Evolutionary conservation across 2,888 invertebrate genomes (phyloP).

Genomic region (Chrysina gloriosa): DNA sequence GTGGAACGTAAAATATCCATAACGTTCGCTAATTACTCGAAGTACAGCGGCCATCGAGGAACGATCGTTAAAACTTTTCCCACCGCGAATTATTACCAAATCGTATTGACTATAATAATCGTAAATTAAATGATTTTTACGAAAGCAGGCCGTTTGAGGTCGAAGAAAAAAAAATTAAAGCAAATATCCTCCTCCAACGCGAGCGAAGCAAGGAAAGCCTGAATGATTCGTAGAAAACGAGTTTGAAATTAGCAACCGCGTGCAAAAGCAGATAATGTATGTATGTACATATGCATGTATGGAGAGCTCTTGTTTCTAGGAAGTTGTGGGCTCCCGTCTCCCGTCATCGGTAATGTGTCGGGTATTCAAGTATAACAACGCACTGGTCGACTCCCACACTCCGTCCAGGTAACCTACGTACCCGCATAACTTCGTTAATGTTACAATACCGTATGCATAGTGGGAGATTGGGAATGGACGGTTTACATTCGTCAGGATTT

Average conservation of each 20-base stretch:
- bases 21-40: no score
- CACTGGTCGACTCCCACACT: neutral
- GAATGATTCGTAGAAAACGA: neutral
- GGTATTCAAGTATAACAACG: conserved; percentile 1
- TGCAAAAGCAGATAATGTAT: neutral
- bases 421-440: conserved; percentile 21
- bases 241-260: neutral
- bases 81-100: no score
- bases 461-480: neutral
- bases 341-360: conserved; percentile 3
- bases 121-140: neutral
- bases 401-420: conserved; percentile 31
- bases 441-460: neutral
- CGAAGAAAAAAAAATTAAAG: neutral
- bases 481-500: neutral
- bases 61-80: no score
- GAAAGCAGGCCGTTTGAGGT: no score
- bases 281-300: no score
- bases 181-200: no score
- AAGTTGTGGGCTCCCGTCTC: conserved; percentile 18
- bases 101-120: neutral
- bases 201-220: neutral
- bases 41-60: no score
- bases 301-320: conserved; percentile 15
- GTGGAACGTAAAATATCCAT: neutral